These are phyloP conservation scores for Thymelicus acteon DNA, from an alignment of 2,888 invertebrate genomes.

Conservation along the genomic window DNA sequence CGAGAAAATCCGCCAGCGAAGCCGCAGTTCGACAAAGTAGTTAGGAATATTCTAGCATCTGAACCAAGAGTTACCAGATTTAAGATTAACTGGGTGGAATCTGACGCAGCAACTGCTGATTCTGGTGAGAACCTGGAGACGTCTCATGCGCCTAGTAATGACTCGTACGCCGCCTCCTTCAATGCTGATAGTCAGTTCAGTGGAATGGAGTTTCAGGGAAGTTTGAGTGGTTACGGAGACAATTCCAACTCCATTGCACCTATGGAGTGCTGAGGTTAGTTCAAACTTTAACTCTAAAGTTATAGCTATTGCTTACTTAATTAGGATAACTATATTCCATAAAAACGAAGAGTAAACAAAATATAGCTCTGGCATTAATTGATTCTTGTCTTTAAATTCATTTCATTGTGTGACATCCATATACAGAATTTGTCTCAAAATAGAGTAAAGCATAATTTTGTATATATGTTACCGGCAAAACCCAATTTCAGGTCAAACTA, in stretches of 20 bases:
- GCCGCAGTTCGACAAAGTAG: slow-evolving; percentile 97
- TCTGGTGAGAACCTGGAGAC: slow-evolving; percentile 69
- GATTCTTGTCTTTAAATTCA: no score
- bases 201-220: slow-evolving; percentile 73
- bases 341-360: no score
- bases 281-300: no score
- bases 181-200: slow-evolving; percentile 79
- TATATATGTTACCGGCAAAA: no score
- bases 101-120: slow-evolving; percentile 71
- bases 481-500: no score
- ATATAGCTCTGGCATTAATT: no score
- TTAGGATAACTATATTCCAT: no score
- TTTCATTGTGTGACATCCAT: no score
- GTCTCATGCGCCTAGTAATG: slow-evolving; percentile 70
- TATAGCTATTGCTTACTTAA: no score
- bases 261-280: slow-evolving; percentile 85
- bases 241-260: slow-evolving; percentile 87
- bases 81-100: slow-evolving; percentile 98
- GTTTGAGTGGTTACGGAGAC: slow-evolving; percentile 82
- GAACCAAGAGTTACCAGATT: slow-evolving; percentile 97
- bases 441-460: no score
- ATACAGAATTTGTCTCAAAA: no score
- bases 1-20: slow-evolving; percentile 97
- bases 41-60: slow-evolving; percentile 92
- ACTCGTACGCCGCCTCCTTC: slow-evolving; percentile 71